Base-by-base conservation (phyloP, 2,113 vertebrate species). In the Nibea coibor region DNA sequence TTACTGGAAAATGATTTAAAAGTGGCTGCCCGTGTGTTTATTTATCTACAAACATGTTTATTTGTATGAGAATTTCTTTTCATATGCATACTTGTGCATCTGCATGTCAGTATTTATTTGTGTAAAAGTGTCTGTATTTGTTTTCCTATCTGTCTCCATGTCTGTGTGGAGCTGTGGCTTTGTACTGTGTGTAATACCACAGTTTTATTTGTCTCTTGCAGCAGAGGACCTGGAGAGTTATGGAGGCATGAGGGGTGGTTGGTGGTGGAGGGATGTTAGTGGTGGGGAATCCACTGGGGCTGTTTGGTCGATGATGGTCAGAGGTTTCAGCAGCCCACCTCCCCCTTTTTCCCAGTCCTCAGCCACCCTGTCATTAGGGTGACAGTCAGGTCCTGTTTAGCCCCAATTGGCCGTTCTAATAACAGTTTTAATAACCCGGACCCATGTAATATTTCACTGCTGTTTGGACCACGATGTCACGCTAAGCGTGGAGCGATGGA, bases 341-440 rank as follows among this genome's bases (percentile, higher is more conserved):
- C 82, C 73, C 80, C 82, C 82, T 50, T 24, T 64, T 63, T 71
- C 69, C 75, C 70, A 75, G 64, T 71, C 86, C 83, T 87, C 64
- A 87, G 80, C 77, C 90, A 93, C 93, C 90, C 93, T 94, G 92
- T 94, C 91, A 94, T 94, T 93, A 94, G 79, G 81, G 92, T 90
- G 92, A 93, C 92, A 94, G 90, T 93, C 89, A 93, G 85, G 92
- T 93, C 90, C 92, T 93, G 90, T 92, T 94, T 88, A 92, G 84
- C 91, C 89, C 91, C 85, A 86, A 91, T 92, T 91, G 89, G 83
- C 93, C 88, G 66, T 91, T 90, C 81, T 94, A 94, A 94, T 93
- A 93, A 92, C 87, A 91, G 91, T 93, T 94, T 94, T 94, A 94
- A 93, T 95, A 94, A 92, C 89, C 85, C 62, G 12, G 72, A 50